Conservation (phyloP, 2,888 invertebrate species). For the Labia minor region DNA sequence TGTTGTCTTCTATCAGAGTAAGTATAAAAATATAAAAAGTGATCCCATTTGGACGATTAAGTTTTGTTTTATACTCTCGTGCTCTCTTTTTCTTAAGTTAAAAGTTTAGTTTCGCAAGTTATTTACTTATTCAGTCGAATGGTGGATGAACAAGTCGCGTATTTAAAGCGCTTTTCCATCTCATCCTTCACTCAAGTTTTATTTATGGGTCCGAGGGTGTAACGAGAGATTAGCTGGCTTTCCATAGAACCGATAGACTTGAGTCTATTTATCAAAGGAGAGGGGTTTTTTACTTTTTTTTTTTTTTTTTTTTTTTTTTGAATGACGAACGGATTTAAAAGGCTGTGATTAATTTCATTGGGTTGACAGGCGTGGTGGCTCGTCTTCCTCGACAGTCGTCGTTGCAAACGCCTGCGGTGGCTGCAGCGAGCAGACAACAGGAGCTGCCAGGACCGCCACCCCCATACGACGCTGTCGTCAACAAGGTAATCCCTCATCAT, state of each 20-base stretch:
- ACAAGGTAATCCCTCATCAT: slow-evolving; percentile 24
- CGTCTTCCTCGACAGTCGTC: slow-evolving; percentile 23
- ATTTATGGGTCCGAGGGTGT: not conserved
- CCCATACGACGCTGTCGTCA: slow-evolving; percentile 25
- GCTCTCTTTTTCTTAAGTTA: no score
- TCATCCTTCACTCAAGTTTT: not conserved
- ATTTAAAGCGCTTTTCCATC: no score
- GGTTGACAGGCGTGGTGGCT: slow-evolving; percentile 13
- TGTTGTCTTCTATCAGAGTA: no score
- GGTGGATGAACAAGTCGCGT: no score
- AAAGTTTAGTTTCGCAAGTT: no score
- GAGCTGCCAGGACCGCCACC: slow-evolving; percentile 22
- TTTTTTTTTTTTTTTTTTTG: no score
- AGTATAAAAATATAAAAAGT: no score
- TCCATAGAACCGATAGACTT: not conserved
- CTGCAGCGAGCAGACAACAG: slow-evolving; percentile 8
- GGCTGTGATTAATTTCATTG: not conserved
- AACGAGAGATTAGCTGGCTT: not conserved
- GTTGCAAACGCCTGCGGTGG: slow-evolving; percentile 19
- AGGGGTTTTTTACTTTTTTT: not conserved
- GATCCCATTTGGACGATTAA: no score
- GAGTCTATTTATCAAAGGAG: slow-evolving; percentile 5
- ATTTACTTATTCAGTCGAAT: no score
- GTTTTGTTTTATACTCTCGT: no score
- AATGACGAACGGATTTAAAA: not conserved